Conservation (phyloP, 2,888 invertebrate genomes). For the Oscheius myriophilus region DNA sequence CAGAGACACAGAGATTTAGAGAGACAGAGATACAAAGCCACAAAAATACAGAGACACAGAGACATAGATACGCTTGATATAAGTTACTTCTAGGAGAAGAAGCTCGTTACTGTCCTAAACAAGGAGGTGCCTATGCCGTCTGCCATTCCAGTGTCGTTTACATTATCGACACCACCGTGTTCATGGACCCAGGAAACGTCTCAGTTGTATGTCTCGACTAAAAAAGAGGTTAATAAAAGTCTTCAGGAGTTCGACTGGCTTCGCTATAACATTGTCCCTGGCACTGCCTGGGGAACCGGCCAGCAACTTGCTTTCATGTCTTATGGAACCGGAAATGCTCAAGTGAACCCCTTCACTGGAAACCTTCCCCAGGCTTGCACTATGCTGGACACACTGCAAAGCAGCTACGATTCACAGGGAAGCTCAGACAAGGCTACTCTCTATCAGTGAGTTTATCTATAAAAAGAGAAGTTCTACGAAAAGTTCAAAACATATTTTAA, state of each 20-base stretch:
- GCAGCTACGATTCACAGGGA: background rate
- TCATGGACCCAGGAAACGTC: background rate
- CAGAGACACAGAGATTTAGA: no score
- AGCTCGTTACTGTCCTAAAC: background rate
- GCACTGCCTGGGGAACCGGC: constrained; percentile 16
- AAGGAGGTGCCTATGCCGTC: constrained; percentile 24
- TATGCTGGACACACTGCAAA: background rate
- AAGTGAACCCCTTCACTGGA: no score
- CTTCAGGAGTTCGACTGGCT: constrained; percentile 13
- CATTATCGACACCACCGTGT: constrained; percentile 8
- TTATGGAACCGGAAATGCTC: background rate
- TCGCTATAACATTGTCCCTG: constrained; percentile 16
- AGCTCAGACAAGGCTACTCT: background rate
- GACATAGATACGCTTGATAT: no score
- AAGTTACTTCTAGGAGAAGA: no score
- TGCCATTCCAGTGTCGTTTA: constrained; percentile 9
- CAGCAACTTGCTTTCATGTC: constrained; percentile 1
- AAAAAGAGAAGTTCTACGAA: no score
- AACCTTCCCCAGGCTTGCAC: background rate
- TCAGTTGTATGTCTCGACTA: background rate
- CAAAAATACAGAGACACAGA: no score
- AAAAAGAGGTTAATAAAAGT: no score
- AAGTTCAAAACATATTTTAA: no score
- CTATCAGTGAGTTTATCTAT: no score
- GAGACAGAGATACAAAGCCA: no score